Evolutionary conservation across 2,113 vertebrate genomes (phyloP), one percentile per base, ranked within the genome.

Genomic region (Hippocampus comes): DNA sequence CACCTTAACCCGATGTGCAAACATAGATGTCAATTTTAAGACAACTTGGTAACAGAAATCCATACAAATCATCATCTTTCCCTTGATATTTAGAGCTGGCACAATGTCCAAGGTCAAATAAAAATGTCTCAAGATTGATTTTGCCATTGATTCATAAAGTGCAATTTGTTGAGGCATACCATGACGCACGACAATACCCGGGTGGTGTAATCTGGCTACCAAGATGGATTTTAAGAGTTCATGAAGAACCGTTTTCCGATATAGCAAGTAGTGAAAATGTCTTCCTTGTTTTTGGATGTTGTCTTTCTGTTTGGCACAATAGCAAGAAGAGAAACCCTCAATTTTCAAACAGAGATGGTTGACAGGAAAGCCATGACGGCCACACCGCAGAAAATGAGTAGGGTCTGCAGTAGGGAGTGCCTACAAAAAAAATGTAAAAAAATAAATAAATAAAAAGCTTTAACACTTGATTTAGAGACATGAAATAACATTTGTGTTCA

Each of bases 331-430:
- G 9, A 17, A 14, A 34, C 48, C 25, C 1, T 73, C 76, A 56
- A 15, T 61, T 75, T 85, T 92, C 90, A 95, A 68, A 95, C 94
- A 0, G 94, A 88, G 14, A 94, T 89, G 48, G 91, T 77, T 0
- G 97, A 94, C 57, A 98, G 91, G 74, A 95, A 82, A 79, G 94
- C 95, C 95, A 98, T 98, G 86, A 96, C 93, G 25, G 92, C 88
- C 65, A 97, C 94, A 42, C 97, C 96, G 9, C 88, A 85, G 85
- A 94, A 92, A 65, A 99, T 92, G 82, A 99, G 93, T 59, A 97
- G 88, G 72, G 97, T 91, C 76, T 99, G 97, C 79, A 94, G 85
- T 21, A 98, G 56, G 25, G 96, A 97, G 73, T 93, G 93, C 87
- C 97, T 99, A 88, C 2, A 64, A 74, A 65, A 57, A 71, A 23